Base-by-base conservation (phyloP, 1,140 invertebrate genomes). In the Pseudomyrmex sp. region DNA sequence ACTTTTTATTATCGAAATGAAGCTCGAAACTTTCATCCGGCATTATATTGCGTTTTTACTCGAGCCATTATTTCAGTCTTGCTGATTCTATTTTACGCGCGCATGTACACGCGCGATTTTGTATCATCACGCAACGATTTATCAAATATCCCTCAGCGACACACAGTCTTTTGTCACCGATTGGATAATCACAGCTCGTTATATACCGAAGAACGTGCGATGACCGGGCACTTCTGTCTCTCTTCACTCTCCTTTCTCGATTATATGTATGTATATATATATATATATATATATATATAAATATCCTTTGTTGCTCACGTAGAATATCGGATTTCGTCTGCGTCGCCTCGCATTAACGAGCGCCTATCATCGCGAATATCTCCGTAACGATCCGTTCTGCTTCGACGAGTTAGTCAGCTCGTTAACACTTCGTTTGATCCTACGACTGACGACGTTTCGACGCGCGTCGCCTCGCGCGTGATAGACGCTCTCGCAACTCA, bases 321-420 rank as follows among this genome's bases (percentile, higher is more conserved):
- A 84, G 82, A 88, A 87, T 88, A 87, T 88, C 82, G 63, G 77
- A 84, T 88, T 87, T 88, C 86, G 86, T 80, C 85, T 86, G 75
- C 72, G 80, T 68, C 85, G 65, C 50, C 61, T 50, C 58, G 70
- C 76, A 88, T 88, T 88, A 88, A 88, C 85, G 85, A 88, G 85
- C 80, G 44, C 15, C 77, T 46, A 84, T 83, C 86, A 73, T 87
- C 46, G 77, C 48, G 74, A 70, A 80, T 84, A 85, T 84, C 82
- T 74, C 52, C 54, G 74, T 84, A 75, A 83, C 85, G 72, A 80
- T 87, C 82, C 48, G 46, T 48, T 23, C 63, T 70, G 73, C 80
- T 87, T 69, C 62, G 70, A 35, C 59, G 54, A 85, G 85, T 85
- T 85, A 59, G 26, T 23, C 48, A 35, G 54, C 66, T 83, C 52